A percentile compares a stretch with the other conserved stretches of the same genome.
These are phyloP conservation scores for Pontoporia blainvillei DNA, from an alignment of 2,113 vertebrate species.

Conservation along the genomic window DNA sequence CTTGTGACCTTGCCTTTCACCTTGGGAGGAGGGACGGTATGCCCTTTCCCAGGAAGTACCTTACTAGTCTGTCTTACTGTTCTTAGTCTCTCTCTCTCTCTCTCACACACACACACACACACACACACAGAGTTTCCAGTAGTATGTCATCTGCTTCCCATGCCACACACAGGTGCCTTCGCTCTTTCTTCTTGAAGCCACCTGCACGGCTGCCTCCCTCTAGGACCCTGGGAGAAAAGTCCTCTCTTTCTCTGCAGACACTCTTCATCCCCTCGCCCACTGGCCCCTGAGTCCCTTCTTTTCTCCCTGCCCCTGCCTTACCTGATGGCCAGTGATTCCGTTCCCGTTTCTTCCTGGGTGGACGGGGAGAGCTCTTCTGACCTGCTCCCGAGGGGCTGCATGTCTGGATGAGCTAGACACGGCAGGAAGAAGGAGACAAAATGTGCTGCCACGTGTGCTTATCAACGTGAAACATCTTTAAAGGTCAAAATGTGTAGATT, in stretches of 20 bases:
- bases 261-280: not conserved
- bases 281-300: accelerated
- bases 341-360: not conserved
- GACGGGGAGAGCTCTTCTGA: not conserved
- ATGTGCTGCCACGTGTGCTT: too few species aligned
- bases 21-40: not conserved
- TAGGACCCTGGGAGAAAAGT: not conserved
- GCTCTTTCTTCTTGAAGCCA: not conserved
- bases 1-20: not conserved
- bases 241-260: too few species aligned
- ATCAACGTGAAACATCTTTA: not conserved
- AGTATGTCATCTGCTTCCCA: accelerated
- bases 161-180: not conserved
- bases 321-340: accelerated
- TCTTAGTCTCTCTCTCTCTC: not conserved
- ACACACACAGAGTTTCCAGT: not conserved
- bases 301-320: not conserved
- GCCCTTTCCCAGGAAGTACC: not conserved
- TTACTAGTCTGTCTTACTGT: not conserved
- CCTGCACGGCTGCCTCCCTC: too few species aligned
- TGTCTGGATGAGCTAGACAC: not conserved
- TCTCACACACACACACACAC: too few species aligned
- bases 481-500: not conserved
- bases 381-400: accelerated
- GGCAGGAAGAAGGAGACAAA: not conserved